These are phyloP conservation scores for Romanogobio albipinnatus DNA, from an alignment of 2,113 vertebrate genomes.

Conservation along the genomic window DNA sequence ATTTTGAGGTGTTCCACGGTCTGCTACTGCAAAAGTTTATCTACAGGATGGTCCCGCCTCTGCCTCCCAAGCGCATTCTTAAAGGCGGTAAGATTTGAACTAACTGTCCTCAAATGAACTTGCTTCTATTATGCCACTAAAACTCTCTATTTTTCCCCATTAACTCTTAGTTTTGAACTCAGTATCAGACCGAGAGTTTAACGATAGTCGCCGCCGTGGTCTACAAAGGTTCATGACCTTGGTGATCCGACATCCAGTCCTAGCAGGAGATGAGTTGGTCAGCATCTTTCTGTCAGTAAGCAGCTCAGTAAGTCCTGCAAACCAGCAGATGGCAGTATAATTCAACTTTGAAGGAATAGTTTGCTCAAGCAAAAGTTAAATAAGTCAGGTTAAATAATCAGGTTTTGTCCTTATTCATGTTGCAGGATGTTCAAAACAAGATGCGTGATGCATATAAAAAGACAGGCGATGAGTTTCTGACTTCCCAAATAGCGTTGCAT, in stretches of 20 bases:
- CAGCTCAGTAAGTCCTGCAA: conserved; percentile 80
- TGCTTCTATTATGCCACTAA: conserved; percentile 8
- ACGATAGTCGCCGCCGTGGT: conserved; percentile 87
- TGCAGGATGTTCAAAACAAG: conserved; percentile 91
- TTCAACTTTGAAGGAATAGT: neutral
- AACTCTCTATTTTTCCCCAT: conserved; percentile 20
- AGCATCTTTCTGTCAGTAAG: conserved; percentile 92
- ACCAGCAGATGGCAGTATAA: neutral
- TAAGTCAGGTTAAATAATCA: neutral
- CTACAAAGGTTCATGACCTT: conserved; percentile 91
- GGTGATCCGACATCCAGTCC: conserved; percentile 91
- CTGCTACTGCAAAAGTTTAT: conserved; percentile 91
- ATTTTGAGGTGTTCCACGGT: conserved; percentile 96
- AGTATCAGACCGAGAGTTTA: conserved; percentile 90
- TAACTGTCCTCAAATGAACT: neutral
- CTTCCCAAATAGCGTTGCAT: conserved; percentile 82
- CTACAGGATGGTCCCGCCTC: conserved; percentile 90
- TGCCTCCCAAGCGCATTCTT: conserved; percentile 94
- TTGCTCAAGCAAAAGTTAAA: neutral
- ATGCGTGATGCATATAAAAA: conserved; percentile 87
- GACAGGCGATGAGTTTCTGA: conserved; percentile 93
- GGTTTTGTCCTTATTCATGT: neutral
- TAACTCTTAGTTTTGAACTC: conserved; percentile 66
- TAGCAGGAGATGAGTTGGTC: conserved; percentile 89
- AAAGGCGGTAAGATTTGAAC: conserved; percentile 82